Percentiles rank a stretch among this genome's conserved stretches.
Evolutionary conservation across 2,888 invertebrate genomes (phyloP).

Genomic region (Poecilobothrus nobilitatus): DNA sequence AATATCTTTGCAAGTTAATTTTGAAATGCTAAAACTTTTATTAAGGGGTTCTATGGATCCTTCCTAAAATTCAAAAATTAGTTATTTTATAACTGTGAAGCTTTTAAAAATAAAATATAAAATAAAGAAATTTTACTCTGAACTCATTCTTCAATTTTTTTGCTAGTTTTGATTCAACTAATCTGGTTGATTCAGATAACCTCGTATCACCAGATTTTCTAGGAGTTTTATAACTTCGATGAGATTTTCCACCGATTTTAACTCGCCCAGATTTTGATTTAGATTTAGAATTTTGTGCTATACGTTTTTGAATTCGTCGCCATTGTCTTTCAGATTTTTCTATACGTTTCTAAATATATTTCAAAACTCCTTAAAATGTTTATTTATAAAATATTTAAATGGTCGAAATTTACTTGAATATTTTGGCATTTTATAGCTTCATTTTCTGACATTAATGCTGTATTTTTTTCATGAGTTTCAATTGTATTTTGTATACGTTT

Average conservation of each 20-base stretch:
- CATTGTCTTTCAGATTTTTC: conserved; percentile 19
- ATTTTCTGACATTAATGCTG: conserved; percentile 10
- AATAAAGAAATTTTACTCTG: neutral
- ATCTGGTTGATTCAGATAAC: no score
- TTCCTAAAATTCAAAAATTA: no score
- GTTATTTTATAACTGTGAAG: no score
- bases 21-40: conserved; percentile 12
- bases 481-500: neutral
- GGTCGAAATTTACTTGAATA: conserved; percentile 15
- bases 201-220: no score
- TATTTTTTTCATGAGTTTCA: conserved; percentile 10
- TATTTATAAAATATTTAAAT: no score
- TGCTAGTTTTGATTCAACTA: no score
- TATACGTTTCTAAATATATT: conserved; percentile 14
- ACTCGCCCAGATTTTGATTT: neutral
- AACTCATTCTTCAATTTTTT: neutral
- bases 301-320: conserved; percentile 23
- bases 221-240: no score
- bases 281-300: conserved; percentile 19
- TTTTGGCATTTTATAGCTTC: conserved; percentile 9
- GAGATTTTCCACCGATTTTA: no score
- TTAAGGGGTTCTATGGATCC: neutral
- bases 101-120: no score
- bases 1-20: conserved; percentile 27
- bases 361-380: no score